A percentile compares a stretch with the other conserved stretches of the same genome.
Evolutionary conservation across 2,113 vertebrate genomes (phyloP).

Genomic region (Xiphophorus maculatus): DNA sequence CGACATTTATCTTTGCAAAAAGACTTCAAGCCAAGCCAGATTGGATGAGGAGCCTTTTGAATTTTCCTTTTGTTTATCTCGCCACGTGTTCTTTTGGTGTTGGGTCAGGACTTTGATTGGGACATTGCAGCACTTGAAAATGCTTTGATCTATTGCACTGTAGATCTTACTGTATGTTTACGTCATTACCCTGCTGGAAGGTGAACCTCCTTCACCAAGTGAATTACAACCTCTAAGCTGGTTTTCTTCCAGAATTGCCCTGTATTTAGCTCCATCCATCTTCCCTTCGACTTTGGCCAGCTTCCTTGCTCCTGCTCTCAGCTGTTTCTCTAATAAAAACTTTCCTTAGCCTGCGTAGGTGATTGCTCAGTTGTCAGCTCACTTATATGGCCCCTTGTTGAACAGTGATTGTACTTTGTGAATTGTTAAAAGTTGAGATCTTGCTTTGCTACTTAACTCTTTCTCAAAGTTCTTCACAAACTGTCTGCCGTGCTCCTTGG

Average conservation of each 20-base stretch:
- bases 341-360: not conserved
- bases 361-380: not conserved
- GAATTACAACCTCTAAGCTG: not conserved
- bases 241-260: not conserved
- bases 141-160: too few relatives aligned
- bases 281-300: not conserved
- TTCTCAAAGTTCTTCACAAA: not conserved
- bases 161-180: too few relatives aligned
- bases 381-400: not conserved
- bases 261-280: not conserved
- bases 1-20: too few relatives aligned
- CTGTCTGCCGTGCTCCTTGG: not conserved
- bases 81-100: too few relatives aligned
- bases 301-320: not conserved
- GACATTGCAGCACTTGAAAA: too few relatives aligned
- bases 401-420: not conserved
- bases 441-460: not conserved
- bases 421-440: not conserved
- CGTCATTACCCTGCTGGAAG: too few relatives aligned
- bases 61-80: too few relatives aligned
- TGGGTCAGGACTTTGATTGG: too few relatives aligned
- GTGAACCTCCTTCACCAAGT: too few relatives aligned
- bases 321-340: not conserved
- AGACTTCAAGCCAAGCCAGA: too few relatives aligned
- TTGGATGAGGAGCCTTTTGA: too few relatives aligned